Percentiles rank a stretch among this genome's conserved stretches.
Conservation (phyloP, 2,797 vertebrate species). For the Melanotaenia maccullochi region DNA sequence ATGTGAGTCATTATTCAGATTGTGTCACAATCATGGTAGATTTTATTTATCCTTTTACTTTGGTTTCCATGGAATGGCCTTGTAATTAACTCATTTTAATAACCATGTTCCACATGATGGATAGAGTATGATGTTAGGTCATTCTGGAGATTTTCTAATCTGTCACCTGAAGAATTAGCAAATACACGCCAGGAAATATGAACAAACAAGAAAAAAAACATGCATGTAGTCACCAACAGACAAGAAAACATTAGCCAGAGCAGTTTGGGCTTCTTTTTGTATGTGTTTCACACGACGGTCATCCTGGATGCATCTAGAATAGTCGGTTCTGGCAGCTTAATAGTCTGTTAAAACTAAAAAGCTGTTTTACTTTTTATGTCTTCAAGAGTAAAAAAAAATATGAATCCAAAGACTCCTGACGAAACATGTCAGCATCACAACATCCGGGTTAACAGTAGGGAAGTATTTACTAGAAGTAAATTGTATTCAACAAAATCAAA, state of each 20-base stretch:
- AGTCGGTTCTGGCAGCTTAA: slow-evolving; percentile 20
- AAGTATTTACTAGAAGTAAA: not conserved
- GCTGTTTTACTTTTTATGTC: too few species aligned
- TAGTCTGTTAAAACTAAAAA: slow-evolving; percentile 8
- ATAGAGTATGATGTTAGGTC: slow-evolving; percentile 32
- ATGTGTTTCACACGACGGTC: slow-evolving; percentile 27
- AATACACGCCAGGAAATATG: slow-evolving; percentile 31
- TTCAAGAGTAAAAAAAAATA: too few species aligned
- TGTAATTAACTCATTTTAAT: slow-evolving; percentile 66
- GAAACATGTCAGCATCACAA: not conserved
- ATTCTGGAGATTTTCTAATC: slow-evolving; percentile 32
- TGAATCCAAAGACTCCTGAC: not conserved
- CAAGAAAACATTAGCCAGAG: slow-evolving; percentile 18
- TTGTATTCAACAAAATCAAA: not conserved
- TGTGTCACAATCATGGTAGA: slow-evolving; percentile 45
- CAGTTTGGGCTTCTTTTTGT: slow-evolving; percentile 29
- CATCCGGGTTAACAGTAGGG: not conserved
- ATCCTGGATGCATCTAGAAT: slow-evolving; percentile 3
- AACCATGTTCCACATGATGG: slow-evolving; percentile 49
- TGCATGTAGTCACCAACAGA: slow-evolving; percentile 29
- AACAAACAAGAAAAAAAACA: slow-evolving; percentile 24
- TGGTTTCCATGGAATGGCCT: slow-evolving; percentile 32
- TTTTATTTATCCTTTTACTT: slow-evolving; percentile 27
- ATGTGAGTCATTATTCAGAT: slow-evolving; percentile 69
- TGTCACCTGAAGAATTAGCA: slow-evolving; percentile 28